These are phyloP conservation scores for Empidonax alnorum DNA, from an alignment of 2,113 vertebrate species.

Conservation along the genomic window DNA sequence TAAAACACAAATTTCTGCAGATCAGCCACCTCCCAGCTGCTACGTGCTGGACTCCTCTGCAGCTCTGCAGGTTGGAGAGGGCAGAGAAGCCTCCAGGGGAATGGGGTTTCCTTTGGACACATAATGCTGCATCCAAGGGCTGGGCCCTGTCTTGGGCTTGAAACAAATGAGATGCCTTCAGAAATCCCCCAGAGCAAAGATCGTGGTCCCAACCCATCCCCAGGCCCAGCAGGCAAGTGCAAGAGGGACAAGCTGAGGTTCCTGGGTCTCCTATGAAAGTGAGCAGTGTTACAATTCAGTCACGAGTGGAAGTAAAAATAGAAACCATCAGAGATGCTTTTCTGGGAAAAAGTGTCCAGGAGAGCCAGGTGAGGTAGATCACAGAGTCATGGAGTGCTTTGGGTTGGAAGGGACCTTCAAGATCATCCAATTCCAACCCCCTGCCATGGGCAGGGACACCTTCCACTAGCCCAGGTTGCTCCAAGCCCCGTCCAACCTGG, in stretches of 20 bases:
- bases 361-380: background rate
- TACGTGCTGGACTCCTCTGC: fast-evolving
- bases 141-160: background rate
- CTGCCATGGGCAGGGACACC: background rate
- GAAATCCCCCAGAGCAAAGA: background rate
- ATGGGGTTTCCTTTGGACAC: background rate
- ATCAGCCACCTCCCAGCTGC: background rate
- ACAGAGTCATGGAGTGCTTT: background rate
- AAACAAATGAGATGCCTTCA: background rate
- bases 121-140: fast-evolving
- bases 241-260: background rate
- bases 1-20: background rate
- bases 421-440: background rate
- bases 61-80: background rate
- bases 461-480: fast-evolving
- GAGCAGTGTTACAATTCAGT: background rate
- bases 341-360: background rate
- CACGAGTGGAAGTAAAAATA: background rate
- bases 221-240: background rate
- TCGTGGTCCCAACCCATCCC: background rate
- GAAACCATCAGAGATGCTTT: background rate
- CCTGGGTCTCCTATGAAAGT: background rate
- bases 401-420: background rate
- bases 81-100: background rate
- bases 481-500: fast-evolving